A percentile compares a stretch with the other conserved stretches of the same genome.
These are phyloP conservation scores for Tridacna gigas DNA, from an alignment of 2,888 invertebrate genomes.

Conservation along the genomic window DNA sequence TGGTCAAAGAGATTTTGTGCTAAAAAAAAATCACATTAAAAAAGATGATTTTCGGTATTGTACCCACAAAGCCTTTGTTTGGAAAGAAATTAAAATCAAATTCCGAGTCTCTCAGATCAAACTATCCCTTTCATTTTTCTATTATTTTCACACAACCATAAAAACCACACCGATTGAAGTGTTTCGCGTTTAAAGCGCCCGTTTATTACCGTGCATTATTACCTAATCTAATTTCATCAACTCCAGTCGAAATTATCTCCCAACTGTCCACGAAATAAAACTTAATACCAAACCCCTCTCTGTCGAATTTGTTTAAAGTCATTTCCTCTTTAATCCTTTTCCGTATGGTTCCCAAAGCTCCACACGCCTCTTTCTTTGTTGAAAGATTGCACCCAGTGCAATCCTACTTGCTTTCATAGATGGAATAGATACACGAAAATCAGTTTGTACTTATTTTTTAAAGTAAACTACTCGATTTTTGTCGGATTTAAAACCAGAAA, in stretches of 20 bases:
- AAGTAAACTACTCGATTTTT: too few species aligned
- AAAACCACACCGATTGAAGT: conserved; percentile 27
- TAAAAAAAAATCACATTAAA: too few species aligned
- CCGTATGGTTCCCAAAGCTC: too few species aligned
- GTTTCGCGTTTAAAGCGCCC: conserved; percentile 10
- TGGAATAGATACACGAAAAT: too few species aligned
- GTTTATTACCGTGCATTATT: conserved; percentile 30
- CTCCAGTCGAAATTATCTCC: conserved; percentile 6
- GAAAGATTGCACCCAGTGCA: too few species aligned
- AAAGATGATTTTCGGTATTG: not conserved
- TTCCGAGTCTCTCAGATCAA: conserved; percentile 4
- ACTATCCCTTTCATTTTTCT: conserved; percentile 20
- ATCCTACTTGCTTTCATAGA: too few species aligned
- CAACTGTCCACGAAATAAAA: conserved; percentile 24
- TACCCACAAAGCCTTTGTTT: conserved; percentile 23
- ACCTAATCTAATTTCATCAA: conserved; percentile 30
- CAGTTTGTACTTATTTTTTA: too few species aligned
- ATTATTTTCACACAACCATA: conserved; percentile 19
- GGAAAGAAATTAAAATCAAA: conserved; percentile 17
- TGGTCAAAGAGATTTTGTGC: not conserved
- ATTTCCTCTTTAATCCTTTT: conserved; percentile 3
- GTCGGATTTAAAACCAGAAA: too few species aligned
- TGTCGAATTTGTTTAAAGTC: conserved; percentile 21
- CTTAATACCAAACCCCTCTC: conserved; percentile 16
- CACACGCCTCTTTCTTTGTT: too few species aligned